These are phyloP conservation scores for Heteronetta atricapilla DNA, from an alignment of 2,113 vertebrate genomes.

Conservation along the genomic window DNA sequence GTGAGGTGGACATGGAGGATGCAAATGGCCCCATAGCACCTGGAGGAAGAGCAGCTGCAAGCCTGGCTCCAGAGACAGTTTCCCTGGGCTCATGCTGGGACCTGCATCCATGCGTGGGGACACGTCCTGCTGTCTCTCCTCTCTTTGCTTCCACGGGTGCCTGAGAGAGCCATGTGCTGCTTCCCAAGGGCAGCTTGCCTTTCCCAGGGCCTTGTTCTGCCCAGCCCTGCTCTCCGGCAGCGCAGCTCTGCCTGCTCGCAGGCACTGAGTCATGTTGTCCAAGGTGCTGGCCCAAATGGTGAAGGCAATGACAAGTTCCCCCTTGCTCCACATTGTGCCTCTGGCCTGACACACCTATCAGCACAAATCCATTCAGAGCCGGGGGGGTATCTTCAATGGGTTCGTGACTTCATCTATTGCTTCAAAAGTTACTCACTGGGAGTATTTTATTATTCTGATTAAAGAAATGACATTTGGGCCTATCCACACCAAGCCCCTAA, in stretches of 20 bases:
- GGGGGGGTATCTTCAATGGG: neutral
- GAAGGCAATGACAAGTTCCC: conserved; percentile 31
- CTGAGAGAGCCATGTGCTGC: neutral
- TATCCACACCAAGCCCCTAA: neutral
- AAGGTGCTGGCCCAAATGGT: neutral
- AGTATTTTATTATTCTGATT: neutral
- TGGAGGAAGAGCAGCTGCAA: neutral
- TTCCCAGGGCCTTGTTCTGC: neutral
- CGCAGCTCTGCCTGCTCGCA: fast-evolving
- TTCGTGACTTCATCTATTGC: neutral
- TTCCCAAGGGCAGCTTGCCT: neutral
- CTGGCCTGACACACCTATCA: neutral
- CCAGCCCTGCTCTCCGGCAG: neutral
- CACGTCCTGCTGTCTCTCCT: fast-evolving
- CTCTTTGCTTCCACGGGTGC: neutral
- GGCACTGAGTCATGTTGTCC: neutral
- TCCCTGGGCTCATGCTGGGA: neutral
- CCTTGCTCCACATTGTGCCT: conserved; percentile 11
- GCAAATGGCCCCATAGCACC: neutral
- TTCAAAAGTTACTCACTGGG: conserved; percentile 21
- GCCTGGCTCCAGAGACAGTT: neutral
- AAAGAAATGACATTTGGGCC: neutral
- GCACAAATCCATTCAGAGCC: neutral
- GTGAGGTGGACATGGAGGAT: neutral
- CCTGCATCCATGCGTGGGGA: fast-evolving